phyloP scores from a whole-genome alignment of 2,888 invertebrate species.

The Achlya flavicornis region DNA sequence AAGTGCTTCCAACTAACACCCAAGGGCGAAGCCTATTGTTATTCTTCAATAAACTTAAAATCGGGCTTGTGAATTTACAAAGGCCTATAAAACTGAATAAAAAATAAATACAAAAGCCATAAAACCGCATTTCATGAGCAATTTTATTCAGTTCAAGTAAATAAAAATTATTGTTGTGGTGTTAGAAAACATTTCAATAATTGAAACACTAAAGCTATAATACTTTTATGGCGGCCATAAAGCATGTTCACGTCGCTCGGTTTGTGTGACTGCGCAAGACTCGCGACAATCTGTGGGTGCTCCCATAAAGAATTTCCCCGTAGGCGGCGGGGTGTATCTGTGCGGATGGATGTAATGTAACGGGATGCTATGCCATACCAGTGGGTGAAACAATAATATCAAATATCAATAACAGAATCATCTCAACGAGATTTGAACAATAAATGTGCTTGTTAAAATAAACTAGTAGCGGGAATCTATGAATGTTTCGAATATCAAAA shows the following conservation, averaged over 20 bases:
- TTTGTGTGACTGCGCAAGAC: conserved; percentile 40
- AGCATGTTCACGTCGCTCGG: conserved; percentile 40
- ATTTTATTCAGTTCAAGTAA: conserved; percentile 19
- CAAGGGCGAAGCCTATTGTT: background rate
- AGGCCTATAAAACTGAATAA: conserved; percentile 2
- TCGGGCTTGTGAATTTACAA: conserved; percentile 4
- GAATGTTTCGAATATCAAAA: background rate
- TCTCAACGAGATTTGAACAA: background rate
- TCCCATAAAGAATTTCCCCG: conserved; percentile 50
- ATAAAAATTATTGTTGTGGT: conserved; percentile 33
- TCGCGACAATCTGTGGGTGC: conserved; percentile 49
- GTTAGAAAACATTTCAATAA: conserved; percentile 42
- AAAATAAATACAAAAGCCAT: background rate
- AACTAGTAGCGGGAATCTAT: conserved; percentile 4
- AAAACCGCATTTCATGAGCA: conserved; percentile 33
- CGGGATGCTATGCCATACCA: conserved; percentile 18
- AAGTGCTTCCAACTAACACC: background rate
- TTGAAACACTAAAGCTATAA: conserved; percentile 49
- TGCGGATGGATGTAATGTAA: conserved; percentile 30
- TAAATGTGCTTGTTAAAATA: conserved; percentile 1
- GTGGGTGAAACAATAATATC: conserved; percentile 36
- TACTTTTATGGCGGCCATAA: conserved; percentile 55
- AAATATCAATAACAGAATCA: conserved; percentile 22
- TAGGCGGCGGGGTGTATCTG: conserved; percentile 52
- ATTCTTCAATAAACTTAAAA: conserved; percentile 7